These are phyloP conservation scores for Metridium senile DNA, from an alignment of 92 coral and sea anemone genomes.

Conservation along the genomic window DNA sequence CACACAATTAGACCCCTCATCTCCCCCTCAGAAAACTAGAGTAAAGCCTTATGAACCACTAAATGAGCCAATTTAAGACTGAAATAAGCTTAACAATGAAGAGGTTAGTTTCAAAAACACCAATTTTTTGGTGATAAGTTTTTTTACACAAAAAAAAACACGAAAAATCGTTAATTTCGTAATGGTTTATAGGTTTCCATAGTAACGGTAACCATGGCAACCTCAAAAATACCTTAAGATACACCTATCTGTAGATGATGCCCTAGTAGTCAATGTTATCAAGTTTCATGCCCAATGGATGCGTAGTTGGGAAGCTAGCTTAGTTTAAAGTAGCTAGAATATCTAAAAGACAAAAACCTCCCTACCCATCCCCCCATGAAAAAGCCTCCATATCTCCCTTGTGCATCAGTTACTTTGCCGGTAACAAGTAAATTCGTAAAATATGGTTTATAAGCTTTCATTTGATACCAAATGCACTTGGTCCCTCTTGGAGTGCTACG, in stretches of 20 bases:
- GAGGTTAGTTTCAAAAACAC: background rate
- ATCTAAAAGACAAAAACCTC: conserved; percentile 1
- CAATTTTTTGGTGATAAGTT: background rate
- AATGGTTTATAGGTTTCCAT: background rate
- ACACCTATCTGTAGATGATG: too few relatives aligned
- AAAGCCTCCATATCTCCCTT: conserved; percentile 7
- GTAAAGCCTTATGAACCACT: too few relatives aligned
- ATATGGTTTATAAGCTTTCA: conserved; percentile 18
- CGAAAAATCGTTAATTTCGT: background rate
- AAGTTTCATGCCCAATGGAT: conserved; percentile 4
- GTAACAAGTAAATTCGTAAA: conserved; percentile 20
- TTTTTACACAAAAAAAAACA: background rate
- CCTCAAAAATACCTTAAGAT: background rate
- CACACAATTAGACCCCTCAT: too few relatives aligned
- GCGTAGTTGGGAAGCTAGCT: background rate
- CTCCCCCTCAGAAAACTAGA: too few relatives aligned
- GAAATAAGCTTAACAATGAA: too few relatives aligned
- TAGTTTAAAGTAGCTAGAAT: background rate
- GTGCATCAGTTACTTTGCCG: background rate
- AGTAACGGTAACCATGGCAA: conserved; percentile 18
- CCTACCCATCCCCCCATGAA: conserved; percentile 9
- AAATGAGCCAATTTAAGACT: too few relatives aligned
- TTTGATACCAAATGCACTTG: conserved; percentile 22
- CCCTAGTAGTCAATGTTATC: background rate
- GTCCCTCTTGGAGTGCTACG: conserved; percentile 29